Percentiles rank a stretch among this genome's conserved stretches.
These are phyloP conservation scores for Oligia fasciuncula DNA, from an alignment of 2,888 invertebrate genomes.

Conservation along the genomic window DNA sequence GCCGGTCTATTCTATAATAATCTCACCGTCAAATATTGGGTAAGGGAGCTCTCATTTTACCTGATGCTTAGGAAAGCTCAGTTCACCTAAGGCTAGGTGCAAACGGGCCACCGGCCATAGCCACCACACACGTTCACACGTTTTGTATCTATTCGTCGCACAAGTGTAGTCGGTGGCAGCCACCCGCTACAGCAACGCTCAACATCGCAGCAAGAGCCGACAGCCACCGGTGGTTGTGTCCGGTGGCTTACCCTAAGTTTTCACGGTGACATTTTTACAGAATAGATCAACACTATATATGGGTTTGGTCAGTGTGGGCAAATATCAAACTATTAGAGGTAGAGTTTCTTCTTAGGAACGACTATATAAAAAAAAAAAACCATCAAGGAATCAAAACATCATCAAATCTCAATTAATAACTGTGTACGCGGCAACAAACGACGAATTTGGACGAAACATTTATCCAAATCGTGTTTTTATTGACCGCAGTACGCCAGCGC, in stretches of 20 bases:
- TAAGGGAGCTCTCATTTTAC: neutral
- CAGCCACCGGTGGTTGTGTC: neutral
- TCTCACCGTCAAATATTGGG: neutral
- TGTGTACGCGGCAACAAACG: too few relatives aligned
- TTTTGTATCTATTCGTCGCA: neutral
- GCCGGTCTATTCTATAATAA: neutral
- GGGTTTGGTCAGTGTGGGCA: too few relatives aligned
- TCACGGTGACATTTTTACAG: neutral
- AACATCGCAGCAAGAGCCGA: neutral
- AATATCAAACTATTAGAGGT: neutral
- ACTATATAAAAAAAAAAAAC: too few relatives aligned
- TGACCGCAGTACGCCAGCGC: conserved; percentile 85
- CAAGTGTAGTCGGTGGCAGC: neutral
- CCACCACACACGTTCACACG: neutral
- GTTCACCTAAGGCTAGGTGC: neutral
- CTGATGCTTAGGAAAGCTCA: neutral
- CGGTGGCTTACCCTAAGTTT: neutral
- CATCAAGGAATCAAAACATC: too few relatives aligned
- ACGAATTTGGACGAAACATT: neutral
- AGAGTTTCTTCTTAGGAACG: neutral
- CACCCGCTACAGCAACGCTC: neutral
- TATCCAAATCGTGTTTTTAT: conserved; percentile 1
- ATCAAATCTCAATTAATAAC: neutral
- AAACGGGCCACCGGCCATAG: neutral
- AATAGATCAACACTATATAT: neutral